Evolutionary conservation across 2,113 vertebrate species (phyloP).

Genomic region (Ceyx cyanopectus): DNA sequence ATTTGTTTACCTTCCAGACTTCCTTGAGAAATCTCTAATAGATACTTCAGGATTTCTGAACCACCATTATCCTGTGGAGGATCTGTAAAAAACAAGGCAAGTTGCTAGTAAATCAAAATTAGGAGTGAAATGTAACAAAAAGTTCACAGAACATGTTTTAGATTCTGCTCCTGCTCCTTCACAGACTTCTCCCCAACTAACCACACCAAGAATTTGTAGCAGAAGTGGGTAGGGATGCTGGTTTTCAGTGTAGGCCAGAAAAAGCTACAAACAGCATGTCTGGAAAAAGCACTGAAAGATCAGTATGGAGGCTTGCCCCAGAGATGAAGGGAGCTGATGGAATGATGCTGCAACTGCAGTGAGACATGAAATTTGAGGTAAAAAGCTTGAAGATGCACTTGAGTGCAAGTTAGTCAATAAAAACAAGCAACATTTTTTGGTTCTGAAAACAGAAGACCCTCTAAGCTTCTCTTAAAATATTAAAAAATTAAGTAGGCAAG

Average conservation of each 20-base stretch:
- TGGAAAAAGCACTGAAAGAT: not conserved
- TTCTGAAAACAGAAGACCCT: not conserved
- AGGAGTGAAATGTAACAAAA: not conserved
- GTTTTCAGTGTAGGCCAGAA: not conserved
- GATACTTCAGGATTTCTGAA: conserved; percentile 91
- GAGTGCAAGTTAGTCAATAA: not conserved
- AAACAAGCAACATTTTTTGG: not conserved
- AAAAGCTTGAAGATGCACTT: not conserved
- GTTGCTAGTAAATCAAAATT: not conserved
- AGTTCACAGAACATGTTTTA: not conserved
- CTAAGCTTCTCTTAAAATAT: not conserved
- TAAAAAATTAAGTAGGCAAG: not conserved
- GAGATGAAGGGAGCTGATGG: not conserved
- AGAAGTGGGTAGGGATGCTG: not conserved
- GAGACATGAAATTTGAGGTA: not conserved
- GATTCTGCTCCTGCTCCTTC: not conserved
- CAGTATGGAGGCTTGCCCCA: accelerated
- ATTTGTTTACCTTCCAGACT: conserved; percentile 86
- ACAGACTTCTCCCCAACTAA: not conserved
- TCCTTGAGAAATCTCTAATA: conserved; percentile 93
- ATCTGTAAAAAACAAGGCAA: conserved; percentile 76
- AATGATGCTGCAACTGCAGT: not conserved
- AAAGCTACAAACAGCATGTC: not conserved
- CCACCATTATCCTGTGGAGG: conserved; percentile 94
- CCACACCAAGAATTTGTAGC: not conserved